Evolutionary conservation across 2,113 vertebrate genomes (phyloP).

Genomic region (Myotis yumanensis): DNA sequence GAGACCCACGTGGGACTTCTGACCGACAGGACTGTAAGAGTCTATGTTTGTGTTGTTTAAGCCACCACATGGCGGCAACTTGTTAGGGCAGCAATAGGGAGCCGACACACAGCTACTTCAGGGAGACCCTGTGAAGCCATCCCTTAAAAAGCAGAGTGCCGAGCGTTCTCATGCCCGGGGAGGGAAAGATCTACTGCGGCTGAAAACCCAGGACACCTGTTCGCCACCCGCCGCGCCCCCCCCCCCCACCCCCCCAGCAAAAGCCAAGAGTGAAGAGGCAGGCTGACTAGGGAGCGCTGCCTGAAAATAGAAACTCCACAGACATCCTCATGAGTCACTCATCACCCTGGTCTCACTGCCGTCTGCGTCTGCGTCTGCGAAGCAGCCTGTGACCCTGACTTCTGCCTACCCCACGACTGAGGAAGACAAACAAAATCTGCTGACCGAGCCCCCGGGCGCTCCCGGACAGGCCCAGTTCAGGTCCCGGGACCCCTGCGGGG

Average conservation of each 20-base stretch:
- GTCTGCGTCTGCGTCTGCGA: not conserved
- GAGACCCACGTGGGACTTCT: not conserved
- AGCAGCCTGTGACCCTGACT: not conserved
- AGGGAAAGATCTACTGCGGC: not conserved
- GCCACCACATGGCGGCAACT: not conserved
- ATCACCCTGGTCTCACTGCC: constrained; percentile 23
- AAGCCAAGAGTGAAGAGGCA: not conserved
- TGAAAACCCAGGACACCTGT: not conserved
- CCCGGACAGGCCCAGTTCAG: not conserved
- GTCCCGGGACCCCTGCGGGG: not conserved
- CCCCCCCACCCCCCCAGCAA: rapidly evolving
- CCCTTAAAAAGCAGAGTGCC: not conserved
- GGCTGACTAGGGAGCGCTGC: not conserved
- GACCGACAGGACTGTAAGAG: not conserved
- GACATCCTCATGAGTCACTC: constrained; percentile 49
- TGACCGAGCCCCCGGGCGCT: not conserved
- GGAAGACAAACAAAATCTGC: not conserved
- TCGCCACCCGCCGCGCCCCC: not conserved
- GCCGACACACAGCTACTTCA: not conserved
- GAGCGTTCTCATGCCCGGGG: not conserved
- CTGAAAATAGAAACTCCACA: constrained; percentile 58
- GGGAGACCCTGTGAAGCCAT: not conserved
- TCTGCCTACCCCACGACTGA: not conserved
- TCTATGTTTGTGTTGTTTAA: not conserved
- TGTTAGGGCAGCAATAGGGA: not conserved